phyloP scores from a whole-genome alignment of 2,888 invertebrate genomes.

The Athripsodes cinereus region DNA sequence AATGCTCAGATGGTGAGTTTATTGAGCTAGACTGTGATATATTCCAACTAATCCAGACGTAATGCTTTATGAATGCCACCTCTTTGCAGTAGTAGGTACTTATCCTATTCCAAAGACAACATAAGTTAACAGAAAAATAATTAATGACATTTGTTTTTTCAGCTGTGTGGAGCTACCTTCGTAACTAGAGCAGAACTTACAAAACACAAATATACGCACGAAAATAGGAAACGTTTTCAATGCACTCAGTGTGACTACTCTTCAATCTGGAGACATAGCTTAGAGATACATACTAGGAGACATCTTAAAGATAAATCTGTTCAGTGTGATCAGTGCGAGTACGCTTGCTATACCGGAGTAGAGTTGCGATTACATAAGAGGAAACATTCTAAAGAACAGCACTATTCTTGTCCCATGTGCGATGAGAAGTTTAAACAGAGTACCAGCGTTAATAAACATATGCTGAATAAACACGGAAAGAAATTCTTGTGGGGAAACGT shows the following conservation, averaged over 20 bases:
- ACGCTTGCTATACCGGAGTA: constrained; percentile 31
- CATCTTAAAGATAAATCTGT: constrained; percentile 41
- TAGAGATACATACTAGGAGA: constrained; percentile 40
- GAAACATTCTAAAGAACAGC: constrained; percentile 44
- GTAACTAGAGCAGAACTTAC: constrained; percentile 42
- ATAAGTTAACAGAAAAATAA: too few species aligned
- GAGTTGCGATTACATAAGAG: constrained; percentile 38
- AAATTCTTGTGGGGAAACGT: neutral
- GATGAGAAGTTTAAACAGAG: constrained; percentile 41
- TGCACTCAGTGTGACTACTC: constrained; percentile 39
- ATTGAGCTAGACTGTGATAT: too few species aligned
- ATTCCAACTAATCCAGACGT: too few species aligned
- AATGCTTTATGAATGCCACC: too few species aligned
- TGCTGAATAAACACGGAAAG: constrained; percentile 31
- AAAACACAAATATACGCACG: constrained; percentile 42
- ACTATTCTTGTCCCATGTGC: constrained; percentile 41
- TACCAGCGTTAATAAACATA: constrained; percentile 46
- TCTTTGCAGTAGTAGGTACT: too few species aligned
- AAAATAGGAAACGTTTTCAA: constrained; percentile 25
- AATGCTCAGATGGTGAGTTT: too few species aligned
- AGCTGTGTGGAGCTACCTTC: constrained; percentile 44
- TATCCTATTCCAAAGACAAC: too few species aligned
- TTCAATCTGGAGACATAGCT: constrained; percentile 40
- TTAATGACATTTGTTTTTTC: neutral
- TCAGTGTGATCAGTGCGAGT: constrained; percentile 39